Base-by-base conservation (phyloP, 1,140 invertebrate genomes). In the Pseudomyrmex sp. region DNA sequence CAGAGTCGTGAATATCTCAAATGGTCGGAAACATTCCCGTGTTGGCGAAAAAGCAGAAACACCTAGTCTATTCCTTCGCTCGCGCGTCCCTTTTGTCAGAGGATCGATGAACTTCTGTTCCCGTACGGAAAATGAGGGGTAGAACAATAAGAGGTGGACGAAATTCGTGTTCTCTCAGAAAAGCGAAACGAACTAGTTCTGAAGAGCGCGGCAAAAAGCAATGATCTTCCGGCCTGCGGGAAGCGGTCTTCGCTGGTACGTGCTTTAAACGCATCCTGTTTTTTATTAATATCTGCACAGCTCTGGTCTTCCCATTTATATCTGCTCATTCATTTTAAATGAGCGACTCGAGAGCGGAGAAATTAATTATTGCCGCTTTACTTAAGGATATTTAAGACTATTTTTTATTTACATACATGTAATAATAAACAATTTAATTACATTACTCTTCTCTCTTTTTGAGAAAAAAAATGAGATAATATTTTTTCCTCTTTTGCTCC, bases 101-200 rank as follows among this genome's bases (percentile, higher is more conserved):
- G 65, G 86, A 87, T 86, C 86, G 80, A 87, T 86, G 80, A 87
- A 86, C 79, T 35, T 74, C 82, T 79, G 79, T 86, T 56, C 59
- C 72, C 50, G 18, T 3, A 7, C 2, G 7, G 35, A 12, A 35
- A 83, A 85, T 73, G 15, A n/a, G 58, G 63, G 26, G 12, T 26
- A n/a, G 12, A 35, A 72, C 76, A 83, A 85, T 73, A 12, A n/a
- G 63, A 76, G 26, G 8, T 26, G 61, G 74, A 46, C 35, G 62
- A 61, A 61, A 77, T 56, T 77, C 52, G n/a, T 66, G 50, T 15
- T 44, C 8, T 44, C 20, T 13, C 68, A 8, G 72, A 23, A 23
- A 58, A 87, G 59, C 65, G 23, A 44, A 85, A 85, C 72, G 82
- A 85, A 66, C 59, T 26, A 5, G 50, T 46, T 68, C 13, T 46